Evolutionary conservation across 2,113 vertebrate genomes (phyloP).

Genomic region (Scomber japonicus): DNA sequence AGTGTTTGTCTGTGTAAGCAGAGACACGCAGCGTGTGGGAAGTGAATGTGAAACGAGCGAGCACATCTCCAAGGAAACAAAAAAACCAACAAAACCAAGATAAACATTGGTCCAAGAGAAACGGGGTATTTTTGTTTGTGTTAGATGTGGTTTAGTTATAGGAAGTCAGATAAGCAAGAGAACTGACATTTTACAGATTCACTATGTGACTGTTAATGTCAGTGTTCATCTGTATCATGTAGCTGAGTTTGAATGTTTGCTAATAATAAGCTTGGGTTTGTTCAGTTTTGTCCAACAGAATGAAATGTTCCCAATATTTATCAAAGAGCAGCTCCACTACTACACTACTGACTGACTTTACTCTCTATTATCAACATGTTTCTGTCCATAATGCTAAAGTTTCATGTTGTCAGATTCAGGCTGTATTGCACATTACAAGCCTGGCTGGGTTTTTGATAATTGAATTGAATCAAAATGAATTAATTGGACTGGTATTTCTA

Average conservation of each 20-base stretch:
- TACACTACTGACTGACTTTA: background rate
- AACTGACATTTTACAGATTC: background rate
- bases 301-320: no score
- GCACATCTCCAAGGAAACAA: constrained; percentile 45
- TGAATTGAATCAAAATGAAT: no score
- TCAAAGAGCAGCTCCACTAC: background rate
- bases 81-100: constrained; percentile 8
- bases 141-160: constrained; percentile 12
- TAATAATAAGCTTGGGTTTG: no score
- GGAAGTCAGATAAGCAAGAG: background rate
- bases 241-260: no score
- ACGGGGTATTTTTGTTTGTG: background rate
- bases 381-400: no score
- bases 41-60: constrained; percentile 28
- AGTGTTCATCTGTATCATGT: background rate
- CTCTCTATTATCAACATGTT: no score
- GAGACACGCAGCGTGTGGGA: constrained; percentile 33
- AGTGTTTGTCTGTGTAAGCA: constrained; percentile 20
- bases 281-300: no score
- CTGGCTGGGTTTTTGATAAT: no score
- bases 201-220: background rate
- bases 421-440: no score
- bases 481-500: no score
- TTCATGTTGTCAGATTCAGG: no score
- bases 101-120: constrained; percentile 20